phyloP scores from a whole-genome alignment of 2,113 vertebrate species.

The Sander lucioperca region DNA sequence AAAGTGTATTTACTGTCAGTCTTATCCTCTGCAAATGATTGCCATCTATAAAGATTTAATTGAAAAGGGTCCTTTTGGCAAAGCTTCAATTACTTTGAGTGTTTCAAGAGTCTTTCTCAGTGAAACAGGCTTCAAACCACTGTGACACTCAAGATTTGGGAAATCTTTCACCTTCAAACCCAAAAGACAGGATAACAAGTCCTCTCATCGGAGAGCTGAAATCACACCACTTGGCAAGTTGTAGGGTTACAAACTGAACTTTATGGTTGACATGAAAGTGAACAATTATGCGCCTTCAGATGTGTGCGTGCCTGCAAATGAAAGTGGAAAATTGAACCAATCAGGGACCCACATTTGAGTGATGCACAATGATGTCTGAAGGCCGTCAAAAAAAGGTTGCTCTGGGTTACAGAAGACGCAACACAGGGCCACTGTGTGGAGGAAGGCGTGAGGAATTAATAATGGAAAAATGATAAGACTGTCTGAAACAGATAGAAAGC shows the following conservation, averaged over 20 bases:
- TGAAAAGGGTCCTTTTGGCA: conserved; percentile 26
- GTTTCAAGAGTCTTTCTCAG: conserved; percentile 36
- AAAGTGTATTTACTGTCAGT: conserved; percentile 41
- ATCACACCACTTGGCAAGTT: conserved; percentile 12
- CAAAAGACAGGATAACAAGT: conserved; percentile 20
- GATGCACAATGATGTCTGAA: background rate
- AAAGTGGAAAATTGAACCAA: background rate
- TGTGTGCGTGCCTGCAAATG: background rate
- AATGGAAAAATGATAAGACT: conserved; percentile 38
- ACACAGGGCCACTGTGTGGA: background rate
- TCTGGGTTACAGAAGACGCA: background rate
- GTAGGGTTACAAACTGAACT: conserved; percentile 7
- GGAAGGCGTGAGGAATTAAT: conserved; percentile 12
- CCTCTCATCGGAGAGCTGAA: background rate
- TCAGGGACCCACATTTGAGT: background rate
- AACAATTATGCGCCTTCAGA: background rate
- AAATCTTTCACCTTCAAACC: conserved; percentile 33
- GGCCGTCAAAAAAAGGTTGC: background rate
- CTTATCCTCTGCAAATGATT: conserved; percentile 39
- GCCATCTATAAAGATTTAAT: conserved; percentile 46
- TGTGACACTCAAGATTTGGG: conserved; percentile 1
- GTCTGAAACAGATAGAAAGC: conserved; percentile 54
- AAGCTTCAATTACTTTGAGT: conserved; percentile 46
- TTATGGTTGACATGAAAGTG: background rate
- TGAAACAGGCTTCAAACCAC: background rate